These are phyloP conservation scores for Halocynthia aurantium DNA, from an alignment of 23 tunicate species.

Conservation along the genomic window DNA sequence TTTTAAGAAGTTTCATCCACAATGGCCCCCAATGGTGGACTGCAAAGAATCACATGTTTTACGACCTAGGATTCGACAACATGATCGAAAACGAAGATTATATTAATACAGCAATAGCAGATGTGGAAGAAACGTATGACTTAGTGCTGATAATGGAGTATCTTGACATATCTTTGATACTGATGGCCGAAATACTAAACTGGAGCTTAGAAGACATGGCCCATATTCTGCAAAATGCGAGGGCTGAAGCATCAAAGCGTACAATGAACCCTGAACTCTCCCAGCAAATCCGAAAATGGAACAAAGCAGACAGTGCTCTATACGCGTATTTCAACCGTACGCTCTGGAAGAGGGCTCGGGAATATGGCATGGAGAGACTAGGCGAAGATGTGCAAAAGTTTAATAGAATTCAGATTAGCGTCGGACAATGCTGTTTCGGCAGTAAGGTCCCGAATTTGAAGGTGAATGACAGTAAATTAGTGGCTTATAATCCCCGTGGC, in stretches of 20 bases:
- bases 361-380: slow-evolving; percentile 35
- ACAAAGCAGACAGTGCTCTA: slow-evolving; percentile 32
- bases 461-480: slow-evolving; percentile 4
- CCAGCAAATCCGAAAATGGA: slow-evolving; percentile 37
- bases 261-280: not conserved
- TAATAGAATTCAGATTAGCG: not conserved
- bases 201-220: slow-evolving; percentile 20
- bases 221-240: slow-evolving; percentile 23
- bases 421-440: slow-evolving; percentile 27
- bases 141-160: slow-evolving; percentile 47
- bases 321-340: slow-evolving; percentile 32
- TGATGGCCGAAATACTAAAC: slow-evolving; percentile 38
- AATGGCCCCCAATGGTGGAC: slow-evolving; percentile 40
- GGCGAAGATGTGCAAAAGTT: slow-evolving; percentile 13
- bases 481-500: slow-evolving; percentile 33
- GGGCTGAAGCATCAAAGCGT: not conserved
- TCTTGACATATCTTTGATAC: slow-evolving; percentile 45
- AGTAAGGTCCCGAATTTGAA: not conserved
- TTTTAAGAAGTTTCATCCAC: no score
- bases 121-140: slow-evolving; percentile 33
- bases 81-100: slow-evolving; percentile 23
- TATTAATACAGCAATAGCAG: slow-evolving; percentile 18
- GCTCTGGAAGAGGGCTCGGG: slow-evolving; percentile 45
- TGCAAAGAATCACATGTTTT: slow-evolving; percentile 40
- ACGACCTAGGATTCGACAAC: slow-evolving; percentile 54